Base-by-base conservation (phyloP, 2,888 invertebrate genomes). In the Thymelicus sylvestris region DNA sequence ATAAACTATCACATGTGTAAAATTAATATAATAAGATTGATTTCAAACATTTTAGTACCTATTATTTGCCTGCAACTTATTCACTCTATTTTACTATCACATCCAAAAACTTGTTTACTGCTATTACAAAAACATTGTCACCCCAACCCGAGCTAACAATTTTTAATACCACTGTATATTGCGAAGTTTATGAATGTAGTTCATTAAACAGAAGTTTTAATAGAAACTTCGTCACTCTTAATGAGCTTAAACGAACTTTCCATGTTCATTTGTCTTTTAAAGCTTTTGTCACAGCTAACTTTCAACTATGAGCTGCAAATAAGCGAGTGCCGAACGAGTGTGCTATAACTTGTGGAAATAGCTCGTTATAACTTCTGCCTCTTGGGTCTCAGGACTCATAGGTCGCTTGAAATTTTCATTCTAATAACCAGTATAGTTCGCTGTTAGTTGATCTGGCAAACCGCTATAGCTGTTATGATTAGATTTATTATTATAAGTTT, bases 291-390 rank as follows among this genome's bases (percentile, higher is more conserved):
- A 55, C 24, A 12, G 55, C 47, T 47, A 62, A 13, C 47, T 62
- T 62, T 31, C 5, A 50, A 67, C 60, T 61, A 39, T 50, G 47
- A 63, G 47, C 50, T 61, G 52, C 67, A 67, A 67, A 68, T 67
- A 61, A 57, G 57, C 38, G 61, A 41, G 44, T 62, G 19, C 13
- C 6, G 52, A 62, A 68, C 67, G 12, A n/a, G 62, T 55, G 55
- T 55, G 55, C 55, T 24, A 57, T 63, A 47, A 68, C 68, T 68
- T 63, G 68, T 63, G 68, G 68, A 57, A 68, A 63, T 63, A 68
- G 63, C 68, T 68, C 47, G 63, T 68, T 68, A 68, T 63, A 68
- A 68, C 68, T 64, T 52, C 10, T 38, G 38, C 50, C 64, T 64
- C 50, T 52, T 38, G 64, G 15, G 8, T 24, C 7, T 63, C 31